A percentile compares a stretch with the other conserved stretches of the same genome.
Evolutionary conservation across 2,113 vertebrate species (phyloP).

Genomic region (Nothocercus nigrocapillus): DNA sequence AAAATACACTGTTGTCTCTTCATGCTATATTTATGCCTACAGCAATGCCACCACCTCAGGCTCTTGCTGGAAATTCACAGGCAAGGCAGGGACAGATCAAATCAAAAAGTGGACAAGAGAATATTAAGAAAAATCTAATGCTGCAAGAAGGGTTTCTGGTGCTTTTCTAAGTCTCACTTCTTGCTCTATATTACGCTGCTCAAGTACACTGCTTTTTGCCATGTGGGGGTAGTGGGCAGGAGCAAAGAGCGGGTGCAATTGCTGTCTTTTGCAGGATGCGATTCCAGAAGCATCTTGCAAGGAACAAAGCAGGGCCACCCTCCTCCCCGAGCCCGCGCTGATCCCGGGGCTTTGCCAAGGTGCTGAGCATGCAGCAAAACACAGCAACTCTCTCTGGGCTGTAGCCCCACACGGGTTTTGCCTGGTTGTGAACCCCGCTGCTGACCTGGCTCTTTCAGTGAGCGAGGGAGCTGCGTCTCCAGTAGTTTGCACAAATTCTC

Average conservation of each 20-base stretch:
- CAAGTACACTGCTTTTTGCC: background rate
- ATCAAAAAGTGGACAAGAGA: slow-evolving; percentile 50
- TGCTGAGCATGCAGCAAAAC: background rate
- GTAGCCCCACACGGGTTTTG: background rate
- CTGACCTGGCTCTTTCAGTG: background rate
- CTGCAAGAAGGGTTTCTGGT: background rate
- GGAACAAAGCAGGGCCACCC: background rate
- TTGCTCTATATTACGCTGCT: background rate
- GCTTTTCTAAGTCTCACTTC: background rate
- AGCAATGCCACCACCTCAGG: slow-evolving; percentile 58
- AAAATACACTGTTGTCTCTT: slow-evolving; percentile 77
- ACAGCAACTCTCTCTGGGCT: background rate
- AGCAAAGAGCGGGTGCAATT: background rate
- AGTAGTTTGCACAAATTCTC: background rate
- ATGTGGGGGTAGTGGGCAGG: background rate
- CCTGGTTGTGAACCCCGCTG: background rate
- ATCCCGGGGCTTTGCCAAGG: background rate
- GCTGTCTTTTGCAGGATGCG: background rate
- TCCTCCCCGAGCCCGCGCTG: background rate
- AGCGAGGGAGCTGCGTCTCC: background rate
- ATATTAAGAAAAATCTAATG: slow-evolving; percentile 26
- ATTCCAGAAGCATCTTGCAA: background rate
- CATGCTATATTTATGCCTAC: slow-evolving; percentile 71
- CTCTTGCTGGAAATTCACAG: slow-evolving; percentile 54
- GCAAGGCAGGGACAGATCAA: slow-evolving; percentile 49